Percentiles rank a stretch among this genome's conserved stretches.
Evolutionary conservation across 2,888 invertebrate species (phyloP).

Genomic region (Ethmia dodecea): DNA sequence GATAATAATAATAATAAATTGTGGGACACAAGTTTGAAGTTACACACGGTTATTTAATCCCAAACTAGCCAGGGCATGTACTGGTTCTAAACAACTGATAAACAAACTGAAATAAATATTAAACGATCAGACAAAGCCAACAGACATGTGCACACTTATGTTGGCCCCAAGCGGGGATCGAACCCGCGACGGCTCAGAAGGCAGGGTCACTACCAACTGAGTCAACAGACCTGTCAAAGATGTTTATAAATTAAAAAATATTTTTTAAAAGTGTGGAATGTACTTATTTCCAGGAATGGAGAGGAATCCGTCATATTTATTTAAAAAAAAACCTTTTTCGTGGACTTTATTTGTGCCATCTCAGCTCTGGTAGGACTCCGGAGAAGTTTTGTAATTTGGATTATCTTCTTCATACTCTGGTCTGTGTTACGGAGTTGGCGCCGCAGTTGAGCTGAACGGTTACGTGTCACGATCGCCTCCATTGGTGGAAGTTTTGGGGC

Average conservation of each 20-base stretch:
- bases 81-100: background rate
- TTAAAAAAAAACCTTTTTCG: constrained; percentile 8
- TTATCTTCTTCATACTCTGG: constrained; percentile 20
- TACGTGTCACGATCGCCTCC: constrained; percentile 38
- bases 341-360: constrained; percentile 14
- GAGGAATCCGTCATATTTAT: no score
- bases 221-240: background rate
- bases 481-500: constrained; percentile 18
- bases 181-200: no score
- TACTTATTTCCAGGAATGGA: background rate
- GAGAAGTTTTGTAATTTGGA: constrained; percentile 14
- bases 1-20: no score
- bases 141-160: no score
- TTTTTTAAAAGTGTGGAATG: background rate
- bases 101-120: no score
- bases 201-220: no score
- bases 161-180: no score
- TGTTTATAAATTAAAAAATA: background rate
- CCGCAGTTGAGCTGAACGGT: constrained; percentile 35
- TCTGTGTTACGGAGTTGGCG: constrained; percentile 25
- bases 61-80: background rate
- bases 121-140: no score
- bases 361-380: constrained; percentile 20
- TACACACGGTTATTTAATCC: background rate
- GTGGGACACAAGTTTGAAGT: no score